Evolutionary conservation across 1,140 invertebrate species (phyloP).

Genomic region (Drosophila novamexicana): DNA sequence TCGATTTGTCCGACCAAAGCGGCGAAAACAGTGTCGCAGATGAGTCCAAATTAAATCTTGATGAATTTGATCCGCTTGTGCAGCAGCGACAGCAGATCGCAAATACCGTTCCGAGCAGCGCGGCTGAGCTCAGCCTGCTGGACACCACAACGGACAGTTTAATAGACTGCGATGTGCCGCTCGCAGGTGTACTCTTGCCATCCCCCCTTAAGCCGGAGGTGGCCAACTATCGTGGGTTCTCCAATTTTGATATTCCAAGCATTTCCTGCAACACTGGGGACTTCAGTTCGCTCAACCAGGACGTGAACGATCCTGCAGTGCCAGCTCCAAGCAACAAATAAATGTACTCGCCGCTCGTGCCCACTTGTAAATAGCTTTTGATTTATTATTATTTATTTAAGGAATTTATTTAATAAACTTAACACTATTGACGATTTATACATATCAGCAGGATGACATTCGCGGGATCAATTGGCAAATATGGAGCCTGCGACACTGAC

Average conservation of each 20-base stretch:
- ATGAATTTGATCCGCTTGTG: conserved; percentile 84
- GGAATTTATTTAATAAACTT: conserved; percentile 33
- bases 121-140: conserved; percentile 36
- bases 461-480: conserved; percentile 64
- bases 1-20: conserved; percentile 89
- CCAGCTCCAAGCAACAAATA: conserved; percentile 13
- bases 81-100: conserved; percentile 1
- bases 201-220: conserved; percentile 87
- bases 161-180: conserved; percentile 85
- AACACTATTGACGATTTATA: conserved; percentile 1
- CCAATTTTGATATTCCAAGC: conserved; percentile 88
- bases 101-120: background rate
- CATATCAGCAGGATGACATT: no score
- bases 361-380: conserved; percentile 56
- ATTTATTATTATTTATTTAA: conserved; percentile 60
- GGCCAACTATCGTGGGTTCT: conserved; percentile 88
- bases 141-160: conserved; percentile 74
- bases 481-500: conserved; percentile 77
- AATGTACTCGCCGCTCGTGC: conserved; percentile 19
- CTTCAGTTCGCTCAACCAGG: conserved; percentile 71
- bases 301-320: conserved; percentile 21
- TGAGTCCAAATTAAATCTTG: conserved; percentile 83
- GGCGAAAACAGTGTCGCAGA: conserved; percentile 88
- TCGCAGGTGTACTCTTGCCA: conserved; percentile 86
- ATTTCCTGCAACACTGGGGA: conserved; percentile 90